phyloP scores from a whole-genome alignment of 2,797 vertebrate species.

The Heteromormyrus szaboi region DNA sequence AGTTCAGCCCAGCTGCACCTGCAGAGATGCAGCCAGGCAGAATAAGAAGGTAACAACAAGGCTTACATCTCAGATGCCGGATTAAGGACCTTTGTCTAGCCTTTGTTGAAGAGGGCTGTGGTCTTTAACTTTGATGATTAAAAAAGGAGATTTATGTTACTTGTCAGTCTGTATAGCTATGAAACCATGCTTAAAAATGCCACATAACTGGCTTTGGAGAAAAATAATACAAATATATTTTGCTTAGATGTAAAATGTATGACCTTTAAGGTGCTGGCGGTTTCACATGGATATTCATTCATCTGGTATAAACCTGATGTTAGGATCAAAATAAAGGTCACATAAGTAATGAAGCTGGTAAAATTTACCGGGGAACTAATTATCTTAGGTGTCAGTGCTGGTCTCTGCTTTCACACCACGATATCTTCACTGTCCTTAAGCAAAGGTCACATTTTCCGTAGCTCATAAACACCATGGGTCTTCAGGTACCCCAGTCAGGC shows the following conservation, averaged over 20 bases:
- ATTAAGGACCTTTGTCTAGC: background rate
- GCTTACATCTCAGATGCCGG: background rate
- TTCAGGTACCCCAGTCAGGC: background rate
- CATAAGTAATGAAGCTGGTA: background rate
- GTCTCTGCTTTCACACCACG: background rate
- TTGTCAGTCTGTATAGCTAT: background rate
- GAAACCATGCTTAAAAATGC: background rate
- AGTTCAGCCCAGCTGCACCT: slow-evolving; percentile 37
- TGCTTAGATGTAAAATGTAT: background rate
- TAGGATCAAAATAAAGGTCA: background rate
- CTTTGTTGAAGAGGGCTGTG: background rate
- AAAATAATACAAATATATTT: background rate
- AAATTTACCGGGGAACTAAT: background rate
- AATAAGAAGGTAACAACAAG: background rate
- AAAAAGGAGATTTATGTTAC: background rate
- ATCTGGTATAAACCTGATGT: background rate
- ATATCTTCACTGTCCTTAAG: background rate
- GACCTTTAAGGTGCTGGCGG: background rate
- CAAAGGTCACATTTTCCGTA: background rate
- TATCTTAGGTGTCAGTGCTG: background rate
- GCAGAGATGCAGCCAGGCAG: background rate
- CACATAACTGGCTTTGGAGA: background rate
- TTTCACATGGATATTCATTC: background rate
- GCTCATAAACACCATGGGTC: background rate
- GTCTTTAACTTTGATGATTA: background rate